Evolutionary conservation across 2,888 invertebrate species (phyloP), one percentile per base, ranked within the genome.

Genomic region (Sussaba pulchella): DNA sequence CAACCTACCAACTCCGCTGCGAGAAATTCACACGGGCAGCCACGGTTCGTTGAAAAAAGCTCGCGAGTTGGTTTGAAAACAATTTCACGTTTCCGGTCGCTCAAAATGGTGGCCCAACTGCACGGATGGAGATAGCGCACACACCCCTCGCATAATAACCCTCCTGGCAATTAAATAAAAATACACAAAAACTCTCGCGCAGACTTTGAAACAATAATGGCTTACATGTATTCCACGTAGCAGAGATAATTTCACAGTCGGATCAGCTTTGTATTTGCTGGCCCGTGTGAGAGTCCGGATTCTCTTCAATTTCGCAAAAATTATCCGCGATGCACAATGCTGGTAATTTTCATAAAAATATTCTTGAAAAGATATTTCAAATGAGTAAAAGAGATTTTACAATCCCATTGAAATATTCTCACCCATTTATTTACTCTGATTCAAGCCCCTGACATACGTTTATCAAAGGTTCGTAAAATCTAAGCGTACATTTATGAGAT

Each of bases 1-100:
- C 47, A 43, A 24, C 64, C 24, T 39, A 17, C 45, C 31, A 10
- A 21, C n/a, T 45, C 41, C 41, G 77, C 73, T 70, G 66, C 70
- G 57, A 57, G 77, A 57, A 57, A 74, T 57, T 74, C 76, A 69
- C 59, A 26, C 77, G 70, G 73, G 59, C 73, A 77, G 50, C 57
- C 67, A 67, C 47, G 26, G 50, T 66, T 57, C 64, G 63, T 67
- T 74, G 69, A 78, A 74, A 81, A 81, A 41, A 69, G 66, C 77
- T 59, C 17, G 59, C 59, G 26, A 45, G 12, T 63, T 50, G 69
- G 54, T 41, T 66, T 69, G 70, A 74, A 81, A 81, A 81, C 81
- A 77, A 81, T 81, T 81, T 81, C 70, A 66, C 81, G 77, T 81
- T 81, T 77, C 77, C 77, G 74, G 77, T 77, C 70, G 70, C 57